A percentile compares a stretch with the other conserved stretches of the same genome.
Conservation (phyloP, 2,888 invertebrate genomes). For the Caenorhabditis sulstoni region DNA sequence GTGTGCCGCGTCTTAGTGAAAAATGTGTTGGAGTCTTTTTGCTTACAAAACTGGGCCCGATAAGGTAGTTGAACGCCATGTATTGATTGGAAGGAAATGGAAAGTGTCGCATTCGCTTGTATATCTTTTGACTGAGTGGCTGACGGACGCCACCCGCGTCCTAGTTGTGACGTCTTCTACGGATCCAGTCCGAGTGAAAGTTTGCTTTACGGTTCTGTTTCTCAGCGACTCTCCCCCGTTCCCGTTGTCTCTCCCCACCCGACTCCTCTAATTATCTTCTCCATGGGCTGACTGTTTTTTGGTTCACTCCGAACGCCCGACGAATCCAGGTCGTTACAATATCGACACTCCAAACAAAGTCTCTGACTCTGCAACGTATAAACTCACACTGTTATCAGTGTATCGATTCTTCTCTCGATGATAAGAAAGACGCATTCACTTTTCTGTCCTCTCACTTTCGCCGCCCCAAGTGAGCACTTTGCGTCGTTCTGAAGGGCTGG, state of each 20-base stretch:
- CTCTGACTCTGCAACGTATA: constrained; percentile 7
- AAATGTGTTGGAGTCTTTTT: too few relatives aligned
- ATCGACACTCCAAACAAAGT: constrained; percentile 15
- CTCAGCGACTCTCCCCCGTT: constrained; percentile 26
- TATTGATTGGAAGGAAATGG: constrained; percentile 20
- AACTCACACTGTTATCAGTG: constrained; percentile 20
- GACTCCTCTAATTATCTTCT: constrained; percentile 47
- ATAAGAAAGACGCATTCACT: not conserved
- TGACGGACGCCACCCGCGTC: constrained; percentile 16
- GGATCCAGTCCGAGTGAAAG: constrained; percentile 52
- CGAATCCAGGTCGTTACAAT: constrained; percentile 42
- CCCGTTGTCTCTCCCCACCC: not conserved
- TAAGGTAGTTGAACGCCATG: constrained; percentile 24
- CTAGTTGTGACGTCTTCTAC: constrained; percentile 58
- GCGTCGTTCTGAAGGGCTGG: too few relatives aligned
- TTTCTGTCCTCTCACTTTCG: not conserved
- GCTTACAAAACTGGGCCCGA: not conserved
- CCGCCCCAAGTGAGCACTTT: not conserved
- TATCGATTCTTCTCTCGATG: constrained; percentile 16
- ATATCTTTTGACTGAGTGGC: constrained; percentile 26
- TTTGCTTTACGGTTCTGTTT: constrained; percentile 55
- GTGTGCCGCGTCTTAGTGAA: not conserved
- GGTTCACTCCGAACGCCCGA: constrained; percentile 12
- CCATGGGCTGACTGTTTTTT: constrained; percentile 33
- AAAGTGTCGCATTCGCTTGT: constrained; percentile 40